Evolutionary conservation across 2,888 invertebrate species (phyloP).

Genomic region (Phoenoteleia sp.): DNA sequence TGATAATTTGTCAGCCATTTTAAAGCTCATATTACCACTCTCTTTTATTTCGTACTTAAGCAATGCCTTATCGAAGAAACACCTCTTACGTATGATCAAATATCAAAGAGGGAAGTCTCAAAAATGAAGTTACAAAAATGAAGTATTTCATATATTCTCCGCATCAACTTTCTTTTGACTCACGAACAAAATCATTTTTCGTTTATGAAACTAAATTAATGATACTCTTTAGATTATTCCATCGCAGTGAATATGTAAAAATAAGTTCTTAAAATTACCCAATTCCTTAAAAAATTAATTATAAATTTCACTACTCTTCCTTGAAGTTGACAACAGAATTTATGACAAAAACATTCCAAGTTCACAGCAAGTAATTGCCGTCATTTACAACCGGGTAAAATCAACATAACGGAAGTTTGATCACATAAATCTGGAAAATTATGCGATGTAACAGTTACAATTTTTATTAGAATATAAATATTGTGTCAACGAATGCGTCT

Average conservation of each 20-base stretch:
- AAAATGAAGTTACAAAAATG: background rate
- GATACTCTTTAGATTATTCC: background rate
- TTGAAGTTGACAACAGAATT: constrained; percentile 21
- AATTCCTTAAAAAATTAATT: background rate
- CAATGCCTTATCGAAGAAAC: background rate
- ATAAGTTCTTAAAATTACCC: background rate
- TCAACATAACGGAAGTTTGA: constrained; percentile 38
- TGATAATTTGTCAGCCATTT: background rate
- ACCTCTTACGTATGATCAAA: background rate
- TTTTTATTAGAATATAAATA: constrained; percentile 24
- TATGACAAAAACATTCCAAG: constrained; percentile 37
- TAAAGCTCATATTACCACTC: background rate
- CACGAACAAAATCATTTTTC: background rate
- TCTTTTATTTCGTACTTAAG: constrained; percentile 5
- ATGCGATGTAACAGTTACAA: constrained; percentile 30
- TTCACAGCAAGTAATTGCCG: constrained; percentile 30
- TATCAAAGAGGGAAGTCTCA: constrained; percentile 3
- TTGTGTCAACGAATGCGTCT: constrained; percentile 7
- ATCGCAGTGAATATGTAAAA: background rate
- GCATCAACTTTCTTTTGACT: background rate
- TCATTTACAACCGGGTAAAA: constrained; percentile 21
- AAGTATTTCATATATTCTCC: constrained; percentile 12
- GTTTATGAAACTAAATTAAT: background rate
- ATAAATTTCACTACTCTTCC: constrained; percentile 17
- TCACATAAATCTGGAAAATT: constrained; percentile 42